Conservation (phyloP, 2,113 vertebrate genomes). For the Osmerus mordax region DNA sequence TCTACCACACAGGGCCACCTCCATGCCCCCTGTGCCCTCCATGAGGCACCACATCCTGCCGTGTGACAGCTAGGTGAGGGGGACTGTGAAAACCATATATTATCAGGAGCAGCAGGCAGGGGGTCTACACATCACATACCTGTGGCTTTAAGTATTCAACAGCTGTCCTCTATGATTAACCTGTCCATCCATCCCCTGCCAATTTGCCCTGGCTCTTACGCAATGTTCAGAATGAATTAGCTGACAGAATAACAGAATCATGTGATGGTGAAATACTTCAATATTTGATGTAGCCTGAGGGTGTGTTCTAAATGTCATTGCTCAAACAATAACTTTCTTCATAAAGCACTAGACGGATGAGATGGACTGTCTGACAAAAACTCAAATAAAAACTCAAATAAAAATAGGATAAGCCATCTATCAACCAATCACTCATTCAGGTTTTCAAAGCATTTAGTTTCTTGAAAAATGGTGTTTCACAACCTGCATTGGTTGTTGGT, state of each 20-base stretch:
- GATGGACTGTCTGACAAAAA: not conserved
- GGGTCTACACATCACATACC: constrained; percentile 11
- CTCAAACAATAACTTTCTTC: constrained; percentile 1
- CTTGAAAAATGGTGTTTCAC: too few relatives aligned
- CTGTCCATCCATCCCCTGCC: constrained; percentile 25
- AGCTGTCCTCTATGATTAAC: constrained; percentile 32
- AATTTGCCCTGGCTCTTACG: constrained; percentile 6
- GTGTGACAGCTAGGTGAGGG: constrained; percentile 13
- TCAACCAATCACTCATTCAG: not conserved
- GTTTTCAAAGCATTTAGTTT: not conserved
- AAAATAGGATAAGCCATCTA: not conserved
- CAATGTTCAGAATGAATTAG: constrained; percentile 24
- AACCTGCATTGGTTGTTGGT: too few relatives aligned
- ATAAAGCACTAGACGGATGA: not conserved
- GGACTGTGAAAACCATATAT: constrained; percentile 12
- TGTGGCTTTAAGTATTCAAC: constrained; percentile 35
- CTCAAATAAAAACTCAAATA: not conserved
- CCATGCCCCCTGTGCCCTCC: constrained; percentile 11
- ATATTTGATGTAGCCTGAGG: constrained; percentile 1
- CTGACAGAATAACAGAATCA: not conserved
- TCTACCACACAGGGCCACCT: constrained; percentile 20
- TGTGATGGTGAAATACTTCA: constrained; percentile 4
- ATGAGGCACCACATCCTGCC: constrained; percentile 5
- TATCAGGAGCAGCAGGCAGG: constrained; percentile 2
- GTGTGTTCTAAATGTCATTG: not conserved